These are phyloP conservation scores for Geodia barretti DNA, from an alignment of 37 sponge, comb jelly and placozoan genomes.

Conservation along the genomic window DNA sequence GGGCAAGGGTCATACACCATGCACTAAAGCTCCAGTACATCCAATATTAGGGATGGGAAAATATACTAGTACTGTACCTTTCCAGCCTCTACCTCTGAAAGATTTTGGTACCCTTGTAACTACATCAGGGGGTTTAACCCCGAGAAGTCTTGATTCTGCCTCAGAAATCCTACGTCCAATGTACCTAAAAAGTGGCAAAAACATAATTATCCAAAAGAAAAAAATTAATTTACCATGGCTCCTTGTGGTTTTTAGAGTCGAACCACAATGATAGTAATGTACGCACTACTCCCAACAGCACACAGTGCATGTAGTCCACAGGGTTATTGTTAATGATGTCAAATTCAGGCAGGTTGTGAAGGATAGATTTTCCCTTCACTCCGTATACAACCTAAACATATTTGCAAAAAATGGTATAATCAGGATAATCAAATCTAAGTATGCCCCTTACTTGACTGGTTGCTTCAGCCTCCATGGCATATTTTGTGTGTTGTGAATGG, in stretches of 20 bases:
- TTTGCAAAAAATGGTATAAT: background rate
- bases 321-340: conserved; percentile 22
- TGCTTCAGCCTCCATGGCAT: conserved; percentile 1
- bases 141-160: background rate
- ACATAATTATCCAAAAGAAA: too few species aligned
- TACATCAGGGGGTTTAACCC: conserved; percentile 12
- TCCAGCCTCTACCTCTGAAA: background rate
- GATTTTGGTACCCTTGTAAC: conserved; percentile 9
- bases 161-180: conserved; percentile 11
- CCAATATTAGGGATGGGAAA: too few species aligned
- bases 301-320: conserved; percentile 39
- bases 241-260: conserved; percentile 10
- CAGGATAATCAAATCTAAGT: background rate
- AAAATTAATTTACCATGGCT: background rate
- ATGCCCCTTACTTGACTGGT: background rate
- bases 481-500: background rate
- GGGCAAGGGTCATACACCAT: too few species aligned
- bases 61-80: background rate
- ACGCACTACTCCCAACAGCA: conserved; percentile 7
- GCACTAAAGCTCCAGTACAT: too few species aligned
- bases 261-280: conserved; percentile 17
- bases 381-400: background rate
- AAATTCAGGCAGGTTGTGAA: background rate
- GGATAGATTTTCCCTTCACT: conserved; percentile 16
- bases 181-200: conserved; percentile 1